phyloP scores from a whole-genome alignment of 1,140 invertebrate species.

The Aphaenogaster floridana region DNA sequence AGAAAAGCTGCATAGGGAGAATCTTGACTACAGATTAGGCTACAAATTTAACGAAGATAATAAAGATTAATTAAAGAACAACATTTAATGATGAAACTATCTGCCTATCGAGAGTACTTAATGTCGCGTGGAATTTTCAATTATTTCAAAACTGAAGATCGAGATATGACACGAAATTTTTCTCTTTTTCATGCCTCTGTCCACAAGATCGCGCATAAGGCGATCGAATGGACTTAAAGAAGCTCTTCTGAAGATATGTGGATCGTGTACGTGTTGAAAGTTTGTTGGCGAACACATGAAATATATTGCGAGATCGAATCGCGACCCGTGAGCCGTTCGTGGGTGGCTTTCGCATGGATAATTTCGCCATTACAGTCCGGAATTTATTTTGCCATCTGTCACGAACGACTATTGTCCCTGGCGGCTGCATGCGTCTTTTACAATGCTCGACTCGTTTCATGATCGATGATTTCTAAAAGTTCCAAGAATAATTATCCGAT shows the following conservation, averaged over 20 bases:
- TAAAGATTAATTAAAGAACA: background rate
- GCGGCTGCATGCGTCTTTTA: background rate
- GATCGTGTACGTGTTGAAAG: background rate
- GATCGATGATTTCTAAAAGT: background rate
- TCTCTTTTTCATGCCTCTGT: background rate
- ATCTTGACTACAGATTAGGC: background rate
- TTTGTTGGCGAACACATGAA: background rate
- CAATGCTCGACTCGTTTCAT: background rate
- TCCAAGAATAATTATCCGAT: background rate
- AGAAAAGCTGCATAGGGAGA: background rate
- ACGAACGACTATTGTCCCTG: background rate
- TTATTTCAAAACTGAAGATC: background rate
- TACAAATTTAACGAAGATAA: background rate
- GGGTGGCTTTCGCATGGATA: background rate
- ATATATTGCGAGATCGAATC: background rate
- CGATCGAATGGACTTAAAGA: background rate
- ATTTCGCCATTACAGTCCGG: background rate
- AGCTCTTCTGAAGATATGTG: background rate
- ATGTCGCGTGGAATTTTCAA: background rate
- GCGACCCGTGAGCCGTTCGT: background rate
- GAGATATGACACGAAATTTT: background rate
- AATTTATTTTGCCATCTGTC: slow-evolving; percentile 34
- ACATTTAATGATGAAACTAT: background rate
- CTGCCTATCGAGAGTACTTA: background rate
- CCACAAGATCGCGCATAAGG: background rate